Conservation (phyloP, 2,797 vertebrate species). For the Xiphophorus birchmanni region DNA sequence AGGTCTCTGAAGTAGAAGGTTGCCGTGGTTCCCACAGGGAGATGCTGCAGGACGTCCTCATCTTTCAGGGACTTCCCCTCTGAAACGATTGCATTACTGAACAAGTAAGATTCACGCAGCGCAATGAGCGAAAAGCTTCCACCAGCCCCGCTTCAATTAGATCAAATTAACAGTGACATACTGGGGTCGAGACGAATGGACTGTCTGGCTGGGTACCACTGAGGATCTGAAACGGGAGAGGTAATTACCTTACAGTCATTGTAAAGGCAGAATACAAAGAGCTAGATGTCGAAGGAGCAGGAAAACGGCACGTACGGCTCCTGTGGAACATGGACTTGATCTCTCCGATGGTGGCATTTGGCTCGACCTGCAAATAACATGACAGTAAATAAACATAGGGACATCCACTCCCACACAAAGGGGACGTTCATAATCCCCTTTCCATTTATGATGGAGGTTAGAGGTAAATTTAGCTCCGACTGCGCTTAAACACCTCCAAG, state of each 20-base stretch:
- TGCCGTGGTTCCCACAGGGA: conserved; percentile 94
- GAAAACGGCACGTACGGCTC: conserved; percentile 83
- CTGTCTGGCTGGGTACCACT: conserved; percentile 94
- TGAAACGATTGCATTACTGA: conserved; percentile 59
- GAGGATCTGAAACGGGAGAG: conserved; percentile 84
- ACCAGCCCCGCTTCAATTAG: background rate
- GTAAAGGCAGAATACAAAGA: background rate
- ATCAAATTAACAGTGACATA: conserved; percentile 74
- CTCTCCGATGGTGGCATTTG: conserved; percentile 92
- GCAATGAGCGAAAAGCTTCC: background rate
- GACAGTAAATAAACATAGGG: conserved; percentile 42
- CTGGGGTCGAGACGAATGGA: conserved; percentile 94
- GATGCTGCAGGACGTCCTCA: conserved; percentile 92
- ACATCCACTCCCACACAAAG: conserved; percentile 28
- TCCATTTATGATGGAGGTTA: conserved; percentile 60
- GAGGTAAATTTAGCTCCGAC: conserved; percentile 75
- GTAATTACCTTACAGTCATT: conserved; percentile 2
- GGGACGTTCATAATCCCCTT: conserved; percentile 48
- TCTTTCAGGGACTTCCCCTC: conserved; percentile 95
- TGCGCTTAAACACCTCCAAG: conserved; percentile 43
- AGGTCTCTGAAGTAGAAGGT: conserved; percentile 95
- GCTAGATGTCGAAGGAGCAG: conserved; percentile 7
- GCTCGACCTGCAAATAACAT: conserved; percentile 87
- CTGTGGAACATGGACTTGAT: conserved; percentile 96
- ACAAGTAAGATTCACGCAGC: background rate